phyloP scores from a whole-genome alignment of 2,797 vertebrate genomes.

The Prunella strophiata region DNA sequence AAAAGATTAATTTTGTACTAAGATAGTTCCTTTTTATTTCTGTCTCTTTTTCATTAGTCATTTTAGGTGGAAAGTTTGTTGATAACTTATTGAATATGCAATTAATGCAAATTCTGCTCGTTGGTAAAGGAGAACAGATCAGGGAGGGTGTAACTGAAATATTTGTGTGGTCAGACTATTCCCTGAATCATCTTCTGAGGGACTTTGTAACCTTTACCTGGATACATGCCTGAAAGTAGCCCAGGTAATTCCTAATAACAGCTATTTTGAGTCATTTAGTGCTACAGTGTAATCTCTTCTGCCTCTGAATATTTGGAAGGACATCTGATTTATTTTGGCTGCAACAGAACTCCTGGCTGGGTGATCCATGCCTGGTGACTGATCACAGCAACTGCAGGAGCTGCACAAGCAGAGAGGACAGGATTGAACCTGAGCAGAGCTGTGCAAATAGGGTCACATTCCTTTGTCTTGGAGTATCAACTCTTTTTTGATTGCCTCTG shows the following conservation, averaged over 20 bases:
- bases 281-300: background rate
- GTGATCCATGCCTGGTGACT: background rate
- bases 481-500: background rate
- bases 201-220: background rate
- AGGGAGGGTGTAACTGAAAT: background rate
- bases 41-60: background rate
- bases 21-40: background rate
- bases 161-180: background rate
- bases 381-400: conserved; percentile 10
- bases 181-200: background rate
- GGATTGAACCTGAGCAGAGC: background rate
- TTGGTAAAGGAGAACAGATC: background rate
- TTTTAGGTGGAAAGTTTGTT: background rate
- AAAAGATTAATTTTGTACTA: background rate
- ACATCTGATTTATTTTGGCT: conserved; percentile 34
- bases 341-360: background rate
- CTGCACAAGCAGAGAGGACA: background rate
- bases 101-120: background rate
- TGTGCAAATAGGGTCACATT: background rate
- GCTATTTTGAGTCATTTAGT: background rate
- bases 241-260: background rate
- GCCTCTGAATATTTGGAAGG: conserved; percentile 37
- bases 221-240: background rate
- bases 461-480: background rate
- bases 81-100: background rate